Evolutionary conservation across 2,113 vertebrate genomes (phyloP).

Genomic region (Melanostigma gelatinosum): DNA sequence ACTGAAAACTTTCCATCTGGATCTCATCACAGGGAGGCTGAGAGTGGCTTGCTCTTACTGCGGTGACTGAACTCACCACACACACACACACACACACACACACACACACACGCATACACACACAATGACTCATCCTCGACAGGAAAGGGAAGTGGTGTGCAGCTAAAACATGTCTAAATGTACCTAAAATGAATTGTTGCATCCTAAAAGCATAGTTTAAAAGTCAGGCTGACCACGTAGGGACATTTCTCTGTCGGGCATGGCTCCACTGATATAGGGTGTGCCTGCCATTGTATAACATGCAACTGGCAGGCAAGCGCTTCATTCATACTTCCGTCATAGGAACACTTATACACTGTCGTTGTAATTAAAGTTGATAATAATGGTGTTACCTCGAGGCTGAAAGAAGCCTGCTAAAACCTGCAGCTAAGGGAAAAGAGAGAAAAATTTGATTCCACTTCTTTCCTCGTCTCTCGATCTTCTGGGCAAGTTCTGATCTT

Average conservation of each 20-base stretch:
- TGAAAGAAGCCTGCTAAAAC: neutral
- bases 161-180: conserved; percentile 67
- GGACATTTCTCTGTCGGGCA: conserved; percentile 52
- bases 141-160: conserved; percentile 77
- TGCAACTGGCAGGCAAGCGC: neutral
- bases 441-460: neutral
- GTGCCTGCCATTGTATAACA: neutral
- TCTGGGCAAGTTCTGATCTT: neutral
- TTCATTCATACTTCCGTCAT: conserved; percentile 28
- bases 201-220: conserved; percentile 56
- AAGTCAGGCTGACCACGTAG: conserved; percentile 42
- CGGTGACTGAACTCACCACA: conserved; percentile 67
- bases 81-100: conserved; percentile 33
- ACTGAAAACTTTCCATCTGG: conserved; percentile 77
- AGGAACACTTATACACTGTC: neutral
- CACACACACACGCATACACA: conserved; percentile 22
- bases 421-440: neutral
- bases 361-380: neutral
- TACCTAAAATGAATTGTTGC: conserved; percentile 62
- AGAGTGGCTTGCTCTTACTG: conserved; percentile 63
- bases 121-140: conserved; percentile 64
- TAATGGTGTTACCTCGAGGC: neutral
- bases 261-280: conserved; percentile 2
- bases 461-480: neutral
- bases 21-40: conserved; percentile 73